phyloP scores from a whole-genome alignment of 2,113 vertebrate genomes.

The Pelusios castaneus region DNA sequence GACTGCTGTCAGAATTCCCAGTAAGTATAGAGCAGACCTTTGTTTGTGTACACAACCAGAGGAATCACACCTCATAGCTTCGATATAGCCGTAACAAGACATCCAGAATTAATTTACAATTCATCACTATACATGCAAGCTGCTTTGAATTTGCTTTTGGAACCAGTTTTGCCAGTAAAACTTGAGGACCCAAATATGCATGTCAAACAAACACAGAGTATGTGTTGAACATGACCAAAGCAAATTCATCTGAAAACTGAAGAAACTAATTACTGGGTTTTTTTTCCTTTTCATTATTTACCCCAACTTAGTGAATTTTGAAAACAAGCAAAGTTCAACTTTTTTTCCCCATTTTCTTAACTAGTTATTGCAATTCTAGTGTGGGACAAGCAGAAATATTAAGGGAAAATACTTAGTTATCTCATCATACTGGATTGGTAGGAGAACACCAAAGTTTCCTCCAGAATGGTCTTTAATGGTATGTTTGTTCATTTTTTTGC shows the following conservation, averaged over 20 bases:
- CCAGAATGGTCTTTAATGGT: not conserved
- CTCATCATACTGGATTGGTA: not conserved
- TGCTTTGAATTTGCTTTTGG: not conserved
- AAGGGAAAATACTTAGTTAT: not conserved
- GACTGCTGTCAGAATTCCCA: too few species aligned
- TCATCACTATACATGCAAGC: not conserved
- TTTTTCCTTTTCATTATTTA: not conserved
- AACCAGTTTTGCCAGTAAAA: not conserved
- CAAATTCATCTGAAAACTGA: accelerated
- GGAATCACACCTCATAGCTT: not conserved
- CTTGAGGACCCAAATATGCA: not conserved
- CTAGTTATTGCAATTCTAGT: not conserved
- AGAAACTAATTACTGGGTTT: not conserved
- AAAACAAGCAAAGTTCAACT: not conserved
- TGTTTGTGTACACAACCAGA: not conserved
- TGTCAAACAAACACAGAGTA: not conserved
- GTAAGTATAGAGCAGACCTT: too few species aligned
- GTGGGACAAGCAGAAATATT: not conserved
- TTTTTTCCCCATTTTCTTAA: not conserved
- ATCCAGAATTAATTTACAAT: accelerated
- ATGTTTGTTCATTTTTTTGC: not conserved
- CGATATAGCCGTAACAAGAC: not conserved
- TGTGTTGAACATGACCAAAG: not conserved
- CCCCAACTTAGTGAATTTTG: not conserved
- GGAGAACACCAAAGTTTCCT: not conserved